Base-by-base conservation (phyloP, 2,113 vertebrate genomes). In the Notothenia coriiceps region DNA sequence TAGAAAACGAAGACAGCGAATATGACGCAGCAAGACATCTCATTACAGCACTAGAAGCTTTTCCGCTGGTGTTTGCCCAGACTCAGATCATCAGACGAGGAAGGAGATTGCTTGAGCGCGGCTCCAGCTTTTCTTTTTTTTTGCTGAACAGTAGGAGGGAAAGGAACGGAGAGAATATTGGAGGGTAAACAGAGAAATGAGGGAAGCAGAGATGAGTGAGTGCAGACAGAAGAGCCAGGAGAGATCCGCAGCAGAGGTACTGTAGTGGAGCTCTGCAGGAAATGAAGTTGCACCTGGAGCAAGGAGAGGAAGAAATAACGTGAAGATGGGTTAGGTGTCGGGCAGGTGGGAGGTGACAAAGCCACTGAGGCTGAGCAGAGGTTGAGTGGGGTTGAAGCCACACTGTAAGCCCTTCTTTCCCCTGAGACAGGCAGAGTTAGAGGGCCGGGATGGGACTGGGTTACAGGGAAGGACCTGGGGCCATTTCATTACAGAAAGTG, bases 401-500 rank as follows among this genome's bases (percentile, higher is more conserved):
- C 92, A 91, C 86, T 87, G 92, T 92, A 94, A 94, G 89, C 88
- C 89, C 73, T 88, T 70, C 82, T 90, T 88, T 91, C 86, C 92
- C 90, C 88, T 77, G 89, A 93, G 93, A 92, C 89, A 90, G 87
- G 79, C 86, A 77, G 83, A 90, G 92, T 91, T 91, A 88, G 83
- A 86, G 82, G 84, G 66, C 82, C 25, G 46, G 90, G 84, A 89
- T 89, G 86, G 89, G 88, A 93, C 91, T 89, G 87, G 89, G 92
- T 93, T 92, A 94, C 91, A 86, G 88, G 91, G 91, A 94, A 89
- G 88, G 89, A 92, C 93, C 94, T 69, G 76, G 86, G 94, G 94
- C 91, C 94, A 93, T 95, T 95, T 95, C 93, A 95, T 95, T 95
- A 95, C 93, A 83, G 92, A 95, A 95, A 95, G 94, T 95, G 93